Percentiles rank a stretch among this genome's conserved stretches.
Conservation (phyloP, 2,797 vertebrate genomes). For the Pseudochirops cupreus region DNA sequence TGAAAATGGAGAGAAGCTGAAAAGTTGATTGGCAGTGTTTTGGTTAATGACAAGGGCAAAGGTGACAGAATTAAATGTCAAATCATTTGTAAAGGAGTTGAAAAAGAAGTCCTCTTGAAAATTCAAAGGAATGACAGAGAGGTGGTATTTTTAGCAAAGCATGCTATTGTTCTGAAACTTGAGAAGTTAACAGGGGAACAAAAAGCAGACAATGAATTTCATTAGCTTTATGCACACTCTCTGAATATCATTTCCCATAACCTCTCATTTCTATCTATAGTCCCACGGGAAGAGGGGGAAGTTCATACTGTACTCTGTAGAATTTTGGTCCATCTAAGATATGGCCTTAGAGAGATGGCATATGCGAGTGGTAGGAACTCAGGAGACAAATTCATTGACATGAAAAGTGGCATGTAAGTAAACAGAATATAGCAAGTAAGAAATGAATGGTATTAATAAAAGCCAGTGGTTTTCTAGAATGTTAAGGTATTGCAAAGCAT, state of each 20-base stretch:
- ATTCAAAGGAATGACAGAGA: conserved; percentile 23
- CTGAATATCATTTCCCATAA: conserved; percentile 15
- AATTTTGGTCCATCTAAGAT: too few species aligned
- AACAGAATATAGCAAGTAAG: not conserved
- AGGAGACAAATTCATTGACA: not conserved
- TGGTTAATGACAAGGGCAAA: conserved; percentile 48
- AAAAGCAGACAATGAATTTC: conserved; percentile 19
- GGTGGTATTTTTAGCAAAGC: conserved; percentile 50
- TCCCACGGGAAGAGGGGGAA: not conserved
- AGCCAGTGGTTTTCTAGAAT: not conserved
- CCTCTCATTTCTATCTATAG: conserved; percentile 17
- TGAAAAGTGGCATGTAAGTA: not conserved
- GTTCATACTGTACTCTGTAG: not conserved
- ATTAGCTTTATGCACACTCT: not conserved
- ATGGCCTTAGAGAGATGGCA: not conserved
- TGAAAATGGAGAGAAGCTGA: conserved; percentile 17
- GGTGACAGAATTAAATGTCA: conserved; percentile 50
- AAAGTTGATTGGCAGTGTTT: conserved; percentile 46
- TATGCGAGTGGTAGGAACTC: not conserved
- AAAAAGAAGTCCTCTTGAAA: conserved; percentile 41
- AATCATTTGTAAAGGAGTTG: conserved; percentile 37
- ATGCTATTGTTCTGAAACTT: conserved; percentile 49
- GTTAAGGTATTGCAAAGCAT: not conserved
- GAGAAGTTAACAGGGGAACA: conserved; percentile 41
- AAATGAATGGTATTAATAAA: not conserved